Evolutionary conservation across 2,113 vertebrate genomes (phyloP).

Genomic region (Peromyscus maniculatus): DNA sequence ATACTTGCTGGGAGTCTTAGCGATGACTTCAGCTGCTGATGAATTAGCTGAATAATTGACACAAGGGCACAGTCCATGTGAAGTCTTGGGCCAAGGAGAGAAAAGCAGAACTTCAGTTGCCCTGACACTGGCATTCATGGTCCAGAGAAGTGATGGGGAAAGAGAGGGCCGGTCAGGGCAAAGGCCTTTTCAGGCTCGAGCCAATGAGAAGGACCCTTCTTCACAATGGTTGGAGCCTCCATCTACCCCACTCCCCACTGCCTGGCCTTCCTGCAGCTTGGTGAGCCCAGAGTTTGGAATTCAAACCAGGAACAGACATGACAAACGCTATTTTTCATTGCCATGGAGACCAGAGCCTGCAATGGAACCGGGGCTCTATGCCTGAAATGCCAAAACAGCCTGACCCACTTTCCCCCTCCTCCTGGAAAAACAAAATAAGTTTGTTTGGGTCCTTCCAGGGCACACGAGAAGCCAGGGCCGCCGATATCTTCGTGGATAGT

Average conservation of each 20-base stretch:
- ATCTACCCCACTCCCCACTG: slow-evolving; percentile 13
- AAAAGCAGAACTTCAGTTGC: not conserved
- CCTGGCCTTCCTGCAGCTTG: slow-evolving; percentile 68
- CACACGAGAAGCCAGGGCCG: not conserved
- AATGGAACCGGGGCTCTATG: slow-evolving; percentile 84
- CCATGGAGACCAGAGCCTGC: slow-evolving; percentile 85
- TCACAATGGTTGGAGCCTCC: not conserved
- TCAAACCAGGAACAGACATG: slow-evolving; percentile 87
- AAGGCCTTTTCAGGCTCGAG: accelerated
- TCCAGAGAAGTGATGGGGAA: not conserved
- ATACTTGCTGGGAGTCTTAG: not conserved
- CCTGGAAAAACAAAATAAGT: slow-evolving; percentile 70
- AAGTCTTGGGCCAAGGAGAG: not conserved
- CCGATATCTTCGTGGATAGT: not conserved
- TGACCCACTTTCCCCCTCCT: slow-evolving; percentile 88
- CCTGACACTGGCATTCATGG: not conserved
- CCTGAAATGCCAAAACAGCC: slow-evolving; percentile 87
- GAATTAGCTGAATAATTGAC: not conserved
- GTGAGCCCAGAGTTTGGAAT: slow-evolving; percentile 84
- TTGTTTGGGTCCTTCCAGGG: slow-evolving; percentile 56
- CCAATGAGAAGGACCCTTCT: not conserved
- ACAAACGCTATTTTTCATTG: slow-evolving; percentile 88
- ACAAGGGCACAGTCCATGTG: not conserved
- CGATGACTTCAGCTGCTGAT: not conserved
- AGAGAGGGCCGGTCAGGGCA: not conserved